Conservation (phyloP, 2,797 vertebrate species). For the Eleutherodactylus coqui region DNA sequence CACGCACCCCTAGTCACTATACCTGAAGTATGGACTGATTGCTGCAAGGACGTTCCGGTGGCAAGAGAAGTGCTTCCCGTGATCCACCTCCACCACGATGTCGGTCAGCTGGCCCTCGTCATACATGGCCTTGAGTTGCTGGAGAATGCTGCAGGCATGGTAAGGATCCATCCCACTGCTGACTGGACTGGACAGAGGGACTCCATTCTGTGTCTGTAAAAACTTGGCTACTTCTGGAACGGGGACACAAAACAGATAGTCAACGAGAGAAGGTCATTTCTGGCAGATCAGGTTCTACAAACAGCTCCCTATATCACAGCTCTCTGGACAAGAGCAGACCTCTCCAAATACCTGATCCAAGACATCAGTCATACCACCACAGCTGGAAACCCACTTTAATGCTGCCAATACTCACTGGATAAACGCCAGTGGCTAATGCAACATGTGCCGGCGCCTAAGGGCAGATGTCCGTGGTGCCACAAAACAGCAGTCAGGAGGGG, state of each 20-base stretch:
- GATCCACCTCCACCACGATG: constrained; percentile 97
- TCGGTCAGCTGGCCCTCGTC: constrained; percentile 98
- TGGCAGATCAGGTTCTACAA: too few relatives aligned
- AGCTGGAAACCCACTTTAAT: too few relatives aligned
- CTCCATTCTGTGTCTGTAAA: constrained; percentile 94
- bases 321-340: too few relatives aligned
- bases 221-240: constrained; percentile 89
- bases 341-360: too few relatives aligned
- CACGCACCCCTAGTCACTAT: too few relatives aligned
- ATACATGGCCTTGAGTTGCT: constrained; percentile 97
- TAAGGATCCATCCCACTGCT: constrained; percentile 91
- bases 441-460: too few relatives aligned
- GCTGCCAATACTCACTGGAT: too few relatives aligned
- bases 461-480: too few relatives aligned
- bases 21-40: constrained; percentile 99
- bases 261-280: neutral
- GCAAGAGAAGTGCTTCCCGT: constrained; percentile 95
- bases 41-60: constrained; percentile 98
- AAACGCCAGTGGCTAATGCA: too few relatives aligned
- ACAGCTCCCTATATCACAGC: too few relatives aligned
- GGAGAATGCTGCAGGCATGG: constrained; percentile 96
- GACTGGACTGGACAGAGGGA: constrained; percentile 84
- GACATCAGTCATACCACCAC: too few relatives aligned
- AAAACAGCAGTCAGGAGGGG: too few relatives aligned
- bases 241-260: neutral